Evolutionary conservation across 2,113 vertebrate species (phyloP), one percentile per base, ranked within the genome.

Genomic region (Elaphurus davidianus): DNA sequence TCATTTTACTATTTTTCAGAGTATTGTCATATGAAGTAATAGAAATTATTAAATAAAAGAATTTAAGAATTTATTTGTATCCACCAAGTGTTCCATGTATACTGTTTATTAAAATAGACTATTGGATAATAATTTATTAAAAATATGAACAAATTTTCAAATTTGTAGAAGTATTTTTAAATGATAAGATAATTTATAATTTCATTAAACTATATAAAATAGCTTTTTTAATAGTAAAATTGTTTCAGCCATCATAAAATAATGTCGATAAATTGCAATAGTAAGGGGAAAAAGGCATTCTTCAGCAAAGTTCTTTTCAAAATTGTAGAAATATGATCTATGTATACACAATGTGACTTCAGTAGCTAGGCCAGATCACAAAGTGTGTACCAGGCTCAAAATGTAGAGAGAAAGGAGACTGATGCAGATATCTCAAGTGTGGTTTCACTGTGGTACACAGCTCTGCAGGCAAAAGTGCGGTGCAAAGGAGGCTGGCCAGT

Each of bases 1-100:
- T 89, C 14, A 33, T 86, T 87, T 96, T 88, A 43, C 54, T 83
- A 4, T 85, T 71, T 79, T 94, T 10, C 6, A 43, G 33, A 96
- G 50, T 95, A 19, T 43, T 91, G 11, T 27, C 11, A 43, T 21
- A 86, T 62, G 21, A 94, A 86, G 19, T 71, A 92, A 82, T 60
- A 55, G 13, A 13, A 40, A 5, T 76, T 81, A 86, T 7, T 59
- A 92, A 84, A 55, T 59, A 27, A 10, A 36, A 88, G 1, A 13
- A 40, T n/a, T 89, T 76, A 84, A 60, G 85, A 19, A 92, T 54
- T 78, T 74, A 52, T 67, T 85, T 93, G 5, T 90, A 17, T 62
- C n/a, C 19, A 59, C 43, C 43, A 59, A 94, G 3, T 36, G 50
- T 28, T 57, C 11, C 21, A 28, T 67, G 14, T 14, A 13, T 84